Conservation (phyloP, 2,888 invertebrate genomes). For the Synergus laeviventris region DNA sequence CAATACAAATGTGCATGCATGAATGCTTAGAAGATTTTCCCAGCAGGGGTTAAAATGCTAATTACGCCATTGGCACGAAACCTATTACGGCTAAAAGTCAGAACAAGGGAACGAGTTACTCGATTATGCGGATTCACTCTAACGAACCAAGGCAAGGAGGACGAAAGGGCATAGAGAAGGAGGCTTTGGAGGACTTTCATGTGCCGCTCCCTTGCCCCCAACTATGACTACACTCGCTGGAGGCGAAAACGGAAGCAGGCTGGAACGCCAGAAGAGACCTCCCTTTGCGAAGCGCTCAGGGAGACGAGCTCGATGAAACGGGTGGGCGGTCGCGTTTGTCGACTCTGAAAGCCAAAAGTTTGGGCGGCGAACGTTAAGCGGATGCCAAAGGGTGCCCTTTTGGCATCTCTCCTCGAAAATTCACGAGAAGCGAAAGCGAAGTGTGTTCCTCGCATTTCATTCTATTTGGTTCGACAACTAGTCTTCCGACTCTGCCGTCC, state of each 20-base stretch:
- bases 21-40: not conserved
- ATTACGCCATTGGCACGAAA: constrained; percentile 14
- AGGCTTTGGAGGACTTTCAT: constrained; percentile 28
- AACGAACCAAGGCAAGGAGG: constrained; percentile 19
- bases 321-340: constrained; percentile 41
- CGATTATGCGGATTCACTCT: constrained; percentile 35
- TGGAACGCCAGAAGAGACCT: constrained; percentile 37
- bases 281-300: constrained; percentile 31
- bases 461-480: constrained; percentile 33
- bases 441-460: constrained; percentile 24
- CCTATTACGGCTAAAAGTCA: not conserved
- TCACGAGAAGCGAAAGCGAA: constrained; percentile 35
- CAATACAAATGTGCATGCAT: too few relatives aligned
- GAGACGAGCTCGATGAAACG: constrained; percentile 35
- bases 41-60: constrained; percentile 6
- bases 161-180: constrained; percentile 28
- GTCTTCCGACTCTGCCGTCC: constrained; percentile 25
- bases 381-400: constrained; percentile 39
- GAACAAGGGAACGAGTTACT: constrained; percentile 14
- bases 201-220: not conserved
- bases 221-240: constrained; percentile 17
- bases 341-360: constrained; percentile 40
- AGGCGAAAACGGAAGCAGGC: constrained; percentile 36
- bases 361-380: constrained; percentile 39
- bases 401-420: constrained; percentile 35